phyloP scores from a whole-genome alignment of 2,888 invertebrate genomes.

The Thecophora atra region DNA sequence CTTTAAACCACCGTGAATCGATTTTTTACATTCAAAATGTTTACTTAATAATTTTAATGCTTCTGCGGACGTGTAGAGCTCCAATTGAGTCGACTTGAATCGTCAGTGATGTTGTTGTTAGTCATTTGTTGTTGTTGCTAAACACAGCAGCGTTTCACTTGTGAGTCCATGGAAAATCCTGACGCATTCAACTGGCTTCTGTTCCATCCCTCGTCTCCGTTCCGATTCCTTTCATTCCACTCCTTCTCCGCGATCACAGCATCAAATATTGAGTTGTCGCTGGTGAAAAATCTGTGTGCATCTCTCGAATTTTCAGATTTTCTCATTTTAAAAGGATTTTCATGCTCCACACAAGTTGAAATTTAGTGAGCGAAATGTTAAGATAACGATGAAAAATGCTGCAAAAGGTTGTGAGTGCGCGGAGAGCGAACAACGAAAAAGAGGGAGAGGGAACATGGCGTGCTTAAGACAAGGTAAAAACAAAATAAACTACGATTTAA shows the following conservation, averaged over 20 bases:
- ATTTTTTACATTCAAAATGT: too few relatives aligned
- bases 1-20: too few relatives aligned
- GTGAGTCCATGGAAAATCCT: too few relatives aligned
- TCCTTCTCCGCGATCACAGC: background rate
- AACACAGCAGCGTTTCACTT: too few relatives aligned
- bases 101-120: too few relatives aligned
- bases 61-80: too few relatives aligned
- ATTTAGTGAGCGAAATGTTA: background rate
- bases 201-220: background rate
- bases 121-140: too few relatives aligned
- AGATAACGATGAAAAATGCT: background rate
- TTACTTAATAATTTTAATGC: too few relatives aligned
- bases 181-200: background rate
- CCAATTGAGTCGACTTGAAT: too few relatives aligned
- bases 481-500: background rate
- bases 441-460: constrained; percentile 4
- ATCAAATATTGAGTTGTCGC: constrained; percentile 6
- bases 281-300: background rate
- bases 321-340: constrained; percentile 10
- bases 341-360: constrained; percentile 5
- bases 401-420: background rate
- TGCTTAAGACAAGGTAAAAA: background rate
- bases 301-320: background rate
- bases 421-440: background rate
- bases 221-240: background rate